These are phyloP conservation scores for human DNA, from an alignment of 2,113 vertebrate genomes.

Conservation along the genomic window DNA sequence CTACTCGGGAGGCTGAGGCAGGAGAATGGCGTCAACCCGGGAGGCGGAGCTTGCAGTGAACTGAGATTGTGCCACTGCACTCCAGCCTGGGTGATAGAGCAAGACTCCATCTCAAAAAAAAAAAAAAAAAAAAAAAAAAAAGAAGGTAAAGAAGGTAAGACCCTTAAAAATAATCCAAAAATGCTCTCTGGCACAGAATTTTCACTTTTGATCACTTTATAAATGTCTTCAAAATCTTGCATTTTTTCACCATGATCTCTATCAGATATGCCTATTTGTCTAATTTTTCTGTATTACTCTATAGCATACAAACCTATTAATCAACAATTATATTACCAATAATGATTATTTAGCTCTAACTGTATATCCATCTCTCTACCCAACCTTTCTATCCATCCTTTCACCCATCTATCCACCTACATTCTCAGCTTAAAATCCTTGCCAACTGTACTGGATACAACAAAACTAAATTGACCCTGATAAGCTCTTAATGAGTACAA, in stretches of 20 bases:
- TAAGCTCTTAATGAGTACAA: conserved; percentile 10
- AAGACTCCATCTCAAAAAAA: too few species aligned
- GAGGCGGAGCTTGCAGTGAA: too few species aligned
- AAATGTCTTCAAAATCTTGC: not conserved
- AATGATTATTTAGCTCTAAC: not conserved
- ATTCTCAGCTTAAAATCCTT: conserved; percentile 39
- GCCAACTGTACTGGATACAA: not conserved
- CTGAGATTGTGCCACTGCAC: too few species aligned
- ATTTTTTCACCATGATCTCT: not conserved
- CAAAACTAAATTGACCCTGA: conserved; percentile 11
- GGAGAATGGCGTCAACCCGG: too few species aligned
- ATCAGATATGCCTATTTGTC: not conserved
- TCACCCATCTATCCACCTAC: not conserved
- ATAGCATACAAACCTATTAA: not conserved
- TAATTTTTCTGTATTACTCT: not conserved
- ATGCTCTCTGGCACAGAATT: not conserved
- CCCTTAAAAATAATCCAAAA: conserved; percentile 9
- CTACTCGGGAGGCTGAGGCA: too few species aligned
- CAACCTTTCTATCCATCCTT: not conserved
- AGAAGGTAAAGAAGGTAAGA: not conserved
- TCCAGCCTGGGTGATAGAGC: too few species aligned
- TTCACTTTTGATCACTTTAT: not conserved
- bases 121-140: too few species aligned
- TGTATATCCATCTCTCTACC: not conserved
- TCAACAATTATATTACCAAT: not conserved